A percentile compares a stretch with the other conserved stretches of the same genome.
Conservation (phyloP, 2,888 invertebrate genomes). For the Rapana venosa region DNA sequence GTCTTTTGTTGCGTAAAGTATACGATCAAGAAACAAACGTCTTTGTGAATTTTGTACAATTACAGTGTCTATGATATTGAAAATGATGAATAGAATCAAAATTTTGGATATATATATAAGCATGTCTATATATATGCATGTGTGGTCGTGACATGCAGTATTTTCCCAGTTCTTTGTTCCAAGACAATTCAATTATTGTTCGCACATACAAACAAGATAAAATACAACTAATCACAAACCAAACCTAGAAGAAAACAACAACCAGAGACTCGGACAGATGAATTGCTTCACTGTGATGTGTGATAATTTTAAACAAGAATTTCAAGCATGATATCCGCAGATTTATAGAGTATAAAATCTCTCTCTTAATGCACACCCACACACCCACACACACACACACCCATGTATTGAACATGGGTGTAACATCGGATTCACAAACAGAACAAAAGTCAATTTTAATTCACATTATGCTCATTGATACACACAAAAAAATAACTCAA, state of each 20-base stretch:
- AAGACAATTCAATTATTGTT: neutral
- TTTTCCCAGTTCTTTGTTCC: neutral
- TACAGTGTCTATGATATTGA: too few species aligned
- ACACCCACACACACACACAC: neutral
- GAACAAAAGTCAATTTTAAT: neutral
- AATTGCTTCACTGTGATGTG: neutral
- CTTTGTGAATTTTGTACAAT: too few species aligned
- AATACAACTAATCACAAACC: neutral
- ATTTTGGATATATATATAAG: too few species aligned
- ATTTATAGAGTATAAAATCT: neutral
- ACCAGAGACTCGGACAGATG: neutral
- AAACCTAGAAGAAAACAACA: neutral
- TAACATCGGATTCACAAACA: neutral
- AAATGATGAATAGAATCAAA: too few species aligned
- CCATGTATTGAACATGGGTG: neutral
- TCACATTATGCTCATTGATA: neutral
- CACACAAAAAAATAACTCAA: neutral
- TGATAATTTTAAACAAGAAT: neutral
- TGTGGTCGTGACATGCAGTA: too few species aligned
- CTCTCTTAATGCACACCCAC: neutral
- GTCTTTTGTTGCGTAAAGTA: too few species aligned
- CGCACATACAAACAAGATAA: neutral
- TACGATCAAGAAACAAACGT: too few species aligned
- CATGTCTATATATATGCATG: too few species aligned
- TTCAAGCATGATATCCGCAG: neutral